Percentiles rank a stretch among this genome's conserved stretches.
These are phyloP conservation scores for Syngnathus rostellatus DNA, from an alignment of 2,797 vertebrate genomes.

Conservation along the genomic window DNA sequence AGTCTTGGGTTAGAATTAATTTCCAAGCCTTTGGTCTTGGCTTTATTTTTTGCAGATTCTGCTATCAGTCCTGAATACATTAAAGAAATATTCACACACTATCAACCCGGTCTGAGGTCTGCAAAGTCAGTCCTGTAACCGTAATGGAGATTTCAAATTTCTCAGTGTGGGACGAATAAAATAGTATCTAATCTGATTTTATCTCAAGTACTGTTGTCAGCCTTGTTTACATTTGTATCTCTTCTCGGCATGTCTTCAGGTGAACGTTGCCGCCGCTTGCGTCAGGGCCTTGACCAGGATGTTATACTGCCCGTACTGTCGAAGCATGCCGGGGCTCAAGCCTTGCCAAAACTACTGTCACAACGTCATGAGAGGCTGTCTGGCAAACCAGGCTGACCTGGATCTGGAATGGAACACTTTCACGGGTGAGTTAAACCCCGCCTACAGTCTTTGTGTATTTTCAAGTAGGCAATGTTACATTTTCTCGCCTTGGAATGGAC, in stretches of 20 bases:
- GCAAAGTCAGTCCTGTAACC: no score
- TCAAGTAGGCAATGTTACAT: slow-evolving; percentile 31
- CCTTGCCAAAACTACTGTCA: slow-evolving; percentile 94
- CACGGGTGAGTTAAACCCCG: slow-evolving; percentile 75
- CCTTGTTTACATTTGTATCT: not conserved
- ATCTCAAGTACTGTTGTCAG: no score
- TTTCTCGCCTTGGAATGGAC: slow-evolving; percentile 35
- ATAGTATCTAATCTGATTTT: no score
- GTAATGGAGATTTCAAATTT: no score
- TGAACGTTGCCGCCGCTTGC: slow-evolving; percentile 86
- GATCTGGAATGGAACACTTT: slow-evolving; percentile 97
- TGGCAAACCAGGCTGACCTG: slow-evolving; percentile 95
- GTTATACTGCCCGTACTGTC: slow-evolving; percentile 93
- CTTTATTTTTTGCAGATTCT: not conserved
- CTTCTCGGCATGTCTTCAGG: slow-evolving; percentile 55
- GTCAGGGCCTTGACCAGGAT: slow-evolving; percentile 90
- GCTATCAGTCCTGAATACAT: no score
- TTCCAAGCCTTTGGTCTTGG: not conserved
- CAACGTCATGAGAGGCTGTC: slow-evolving; percentile 97
- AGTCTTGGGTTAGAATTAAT: no score
- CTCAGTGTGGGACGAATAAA: no score
- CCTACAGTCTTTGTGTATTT: slow-evolving; percentile 21
- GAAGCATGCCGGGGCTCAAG: slow-evolving; percentile 81
- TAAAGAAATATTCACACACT: no score
- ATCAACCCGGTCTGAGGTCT: no score